Base-by-base conservation (phyloP, 1,140 invertebrate genomes). In the Trachymyrmex septentrionalis region DNA sequence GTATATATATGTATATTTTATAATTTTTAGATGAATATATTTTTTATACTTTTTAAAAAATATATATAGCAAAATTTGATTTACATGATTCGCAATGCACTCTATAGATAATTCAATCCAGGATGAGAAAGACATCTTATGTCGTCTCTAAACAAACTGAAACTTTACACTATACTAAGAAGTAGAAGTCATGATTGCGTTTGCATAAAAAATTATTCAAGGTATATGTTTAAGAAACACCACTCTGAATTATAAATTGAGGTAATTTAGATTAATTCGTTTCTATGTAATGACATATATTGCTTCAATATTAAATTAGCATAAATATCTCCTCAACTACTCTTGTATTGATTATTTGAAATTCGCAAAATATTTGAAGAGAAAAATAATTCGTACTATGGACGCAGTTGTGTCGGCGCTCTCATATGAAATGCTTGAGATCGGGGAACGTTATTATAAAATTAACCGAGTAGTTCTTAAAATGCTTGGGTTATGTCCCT, bases 381-480 rank as follows among this genome's bases (percentile, higher is more conserved):
- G n/a, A n/a, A 50, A 50, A 57, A 66, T 66, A 66, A 24, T 69
- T 24, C n/a, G 4, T 38, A 21, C 2, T 30, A 6, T 24, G 9
- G 0, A 48, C 7, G 2, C 27, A 53, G 27, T 87, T 21, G 1
- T 50, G 4, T 53, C 55, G 2, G 5, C 21, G 10, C 3, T 87
- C 16, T 69, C 24, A 19, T 34, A 6, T n/a, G 16, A 61, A 27
- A 86, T 86, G 71, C 21, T 77, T 9, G 19, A 14, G 10, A 19
- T 34, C 10, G 16, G 10, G 12, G 38, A 53, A 57, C 24, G 9
- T 0, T 87, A 87, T 44, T 44, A 87, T 14, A 67, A 44, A 1
- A 0, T 85, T 14, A 87, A 34, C 53, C n/a, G 50, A 63, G 9
- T 64, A 38, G 0, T 88, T 16, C 48, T 87, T 5, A 66, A 19